Conservation (phyloP, 2,888 invertebrate genomes). For the Cremastobaeus sp. region DNA sequence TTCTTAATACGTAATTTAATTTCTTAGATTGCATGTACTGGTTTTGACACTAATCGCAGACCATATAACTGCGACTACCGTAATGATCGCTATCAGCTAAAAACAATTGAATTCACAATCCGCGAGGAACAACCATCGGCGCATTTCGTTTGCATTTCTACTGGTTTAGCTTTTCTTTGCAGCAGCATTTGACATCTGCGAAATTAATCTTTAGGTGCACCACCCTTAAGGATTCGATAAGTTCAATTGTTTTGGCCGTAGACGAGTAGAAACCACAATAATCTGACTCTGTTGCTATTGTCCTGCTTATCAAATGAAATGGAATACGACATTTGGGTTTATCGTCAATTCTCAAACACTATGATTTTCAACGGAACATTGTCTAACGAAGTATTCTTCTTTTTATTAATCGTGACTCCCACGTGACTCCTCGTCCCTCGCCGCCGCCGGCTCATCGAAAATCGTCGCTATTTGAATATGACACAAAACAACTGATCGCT, state of each 20-base stretch:
- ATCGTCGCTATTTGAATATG: constrained; percentile 49
- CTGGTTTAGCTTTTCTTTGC: constrained; percentile 55
- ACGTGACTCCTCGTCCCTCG: constrained; percentile 69
- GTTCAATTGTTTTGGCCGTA: background rate
- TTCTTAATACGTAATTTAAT: constrained; percentile 43
- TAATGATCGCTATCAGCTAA: constrained; percentile 52
- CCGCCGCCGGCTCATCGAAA: constrained; percentile 62
- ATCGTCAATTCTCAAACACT: constrained; percentile 22
- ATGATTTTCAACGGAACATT: constrained; percentile 21
- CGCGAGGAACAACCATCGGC: constrained; percentile 46
- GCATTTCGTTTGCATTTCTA: constrained; percentile 53
- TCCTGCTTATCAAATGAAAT: constrained; percentile 16
- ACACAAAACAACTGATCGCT: constrained; percentile 46
- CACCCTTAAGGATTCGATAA: background rate
- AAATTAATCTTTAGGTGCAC: constrained; percentile 13
- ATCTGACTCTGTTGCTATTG: background rate
- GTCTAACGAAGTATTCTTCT: constrained; percentile 71
- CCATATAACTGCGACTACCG: constrained; percentile 54
- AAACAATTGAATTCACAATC: constrained; percentile 29
- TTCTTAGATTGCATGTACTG: constrained; percentile 56
- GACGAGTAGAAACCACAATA: background rate
- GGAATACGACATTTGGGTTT: constrained; percentile 26
- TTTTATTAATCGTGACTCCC: constrained; percentile 70
- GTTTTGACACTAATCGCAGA: constrained; percentile 57
- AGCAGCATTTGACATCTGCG: constrained; percentile 48